Percentiles rank a stretch among this genome's conserved stretches.
phyloP scores from a whole-genome alignment of 2,888 invertebrate species.

The Ceriagrion tenellum region DNA sequence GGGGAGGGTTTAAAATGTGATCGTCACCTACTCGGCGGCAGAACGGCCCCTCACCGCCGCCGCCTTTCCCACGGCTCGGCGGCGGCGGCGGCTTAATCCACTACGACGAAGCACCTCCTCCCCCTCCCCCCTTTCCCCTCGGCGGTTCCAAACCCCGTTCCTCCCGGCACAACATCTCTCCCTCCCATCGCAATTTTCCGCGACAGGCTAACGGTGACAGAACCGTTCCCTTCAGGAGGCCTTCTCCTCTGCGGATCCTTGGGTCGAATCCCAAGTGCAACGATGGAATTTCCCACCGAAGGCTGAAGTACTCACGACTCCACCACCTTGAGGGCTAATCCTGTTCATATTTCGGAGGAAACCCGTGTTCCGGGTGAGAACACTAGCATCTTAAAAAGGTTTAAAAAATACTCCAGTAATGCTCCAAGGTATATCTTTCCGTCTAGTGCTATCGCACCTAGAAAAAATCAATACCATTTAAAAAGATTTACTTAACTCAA shows the following conservation, averaged over 20 bases:
- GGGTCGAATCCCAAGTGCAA: neutral
- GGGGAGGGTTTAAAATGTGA: neutral
- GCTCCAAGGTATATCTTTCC: too few relatives aligned
- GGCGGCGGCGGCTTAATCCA: neutral
- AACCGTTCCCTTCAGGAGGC: neutral
- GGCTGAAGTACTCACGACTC: neutral
- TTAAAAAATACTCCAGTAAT: neutral
- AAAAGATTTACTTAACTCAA: too few relatives aligned
- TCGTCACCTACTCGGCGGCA: constrained; percentile 26
- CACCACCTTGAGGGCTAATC: neutral
- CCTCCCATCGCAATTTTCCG: neutral
- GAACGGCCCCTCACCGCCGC: too few relatives aligned
- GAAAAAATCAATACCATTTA: too few relatives aligned
- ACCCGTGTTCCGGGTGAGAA: neutral
- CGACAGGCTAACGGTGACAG: neutral
- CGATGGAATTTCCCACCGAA: neutral
- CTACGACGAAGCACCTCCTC: neutral
- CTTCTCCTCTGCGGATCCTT: neutral
- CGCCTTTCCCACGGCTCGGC: neutral
- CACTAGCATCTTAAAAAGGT: neutral
- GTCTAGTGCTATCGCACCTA: too few relatives aligned
- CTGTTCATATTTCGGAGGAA: neutral
- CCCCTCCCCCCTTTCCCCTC: neutral
- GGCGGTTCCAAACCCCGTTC: neutral
- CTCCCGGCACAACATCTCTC: neutral